These are phyloP conservation scores for Calyptomena viridis DNA, from an alignment of 2,113 vertebrate species.

Conservation along the genomic window DNA sequence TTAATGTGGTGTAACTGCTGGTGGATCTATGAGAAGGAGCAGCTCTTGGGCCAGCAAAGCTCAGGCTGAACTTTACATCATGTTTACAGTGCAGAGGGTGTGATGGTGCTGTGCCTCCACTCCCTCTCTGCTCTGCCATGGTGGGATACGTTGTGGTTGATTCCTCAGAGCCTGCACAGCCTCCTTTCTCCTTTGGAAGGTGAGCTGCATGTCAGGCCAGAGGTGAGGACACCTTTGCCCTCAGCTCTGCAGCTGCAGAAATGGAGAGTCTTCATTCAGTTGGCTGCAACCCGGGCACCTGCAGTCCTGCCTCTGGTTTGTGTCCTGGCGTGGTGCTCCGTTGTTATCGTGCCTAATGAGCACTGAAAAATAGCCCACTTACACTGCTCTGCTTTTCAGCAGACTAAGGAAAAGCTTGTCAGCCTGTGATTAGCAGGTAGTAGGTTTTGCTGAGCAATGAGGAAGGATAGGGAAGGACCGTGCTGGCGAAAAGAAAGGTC, in stretches of 20 bases:
- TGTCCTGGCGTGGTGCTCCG: not conserved
- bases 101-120: accelerated
- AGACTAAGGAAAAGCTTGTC: not conserved
- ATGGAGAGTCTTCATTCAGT: not conserved
- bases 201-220: not conserved
- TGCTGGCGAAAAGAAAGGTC: not conserved
- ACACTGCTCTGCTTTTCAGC: not conserved
- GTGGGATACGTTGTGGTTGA: accelerated
- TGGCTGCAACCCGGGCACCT: not conserved
- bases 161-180: not conserved
- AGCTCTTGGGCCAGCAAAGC: not conserved
- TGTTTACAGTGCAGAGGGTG: not conserved
- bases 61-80: not conserved
- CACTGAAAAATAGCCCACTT: not conserved
- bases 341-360: not conserved
- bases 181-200: not conserved
- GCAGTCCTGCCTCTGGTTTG: not conserved
- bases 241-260: not conserved
- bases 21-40: not conserved
- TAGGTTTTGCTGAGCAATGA: not conserved
- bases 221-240: not conserved
- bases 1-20: accelerated
- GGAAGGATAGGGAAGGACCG: not conserved
- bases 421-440: not conserved
- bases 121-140: not conserved